Base-by-base conservation (phyloP, 2,888 invertebrate species). In the Leptura quadrifasciata region DNA sequence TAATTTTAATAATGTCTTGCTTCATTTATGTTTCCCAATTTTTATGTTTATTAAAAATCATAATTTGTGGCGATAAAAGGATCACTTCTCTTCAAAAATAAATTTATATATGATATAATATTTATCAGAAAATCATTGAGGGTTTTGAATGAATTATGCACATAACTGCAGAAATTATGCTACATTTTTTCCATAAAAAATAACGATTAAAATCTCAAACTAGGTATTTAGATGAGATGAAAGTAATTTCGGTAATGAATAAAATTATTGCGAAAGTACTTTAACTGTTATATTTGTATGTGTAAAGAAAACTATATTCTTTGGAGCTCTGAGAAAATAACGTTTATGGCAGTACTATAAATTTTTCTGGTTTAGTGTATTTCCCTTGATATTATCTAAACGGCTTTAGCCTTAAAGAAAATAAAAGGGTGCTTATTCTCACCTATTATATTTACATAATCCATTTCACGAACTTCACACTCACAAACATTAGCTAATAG, bases 361-460 rank as follows among this genome's bases (percentile, higher is more conserved):
- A 63, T 63, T 63, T 18, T 35, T 20, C 63, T n/a, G 31, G 35
- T 20, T 18, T 18, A 17, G 15, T 35, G 39, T 63, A 63, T 63
- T 63, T 63, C 63, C 63, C 63, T 63, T 39, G 63, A 35, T 63
- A 39, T 39, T 20, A 63, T 35, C 35, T 35, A 63, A 63, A 63
- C 35, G 63, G 63, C 31, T 63, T 35, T 20, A 18, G 39, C 63
- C 63, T 63, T 35, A 39, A 63, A 39, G 63, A 63, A 18, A 63
- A 63, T 35, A 39, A 31, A 39, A 27, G 20, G 35, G 35, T 35
- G 63, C 39, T 35, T 63, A 35, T 35, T 63, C 63, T 63, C 63
- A 63, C 63, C 63, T 35, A 63, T 63, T 63, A 63, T 63, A 63
- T 63, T 63, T 63, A 17, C 63, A 63, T 63, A 63, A 63, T 18